A percentile compares a stretch with the other conserved stretches of the same genome.
phyloP scores from a whole-genome alignment of 2,888 invertebrate species.

The Chorisops tibialis region DNA sequence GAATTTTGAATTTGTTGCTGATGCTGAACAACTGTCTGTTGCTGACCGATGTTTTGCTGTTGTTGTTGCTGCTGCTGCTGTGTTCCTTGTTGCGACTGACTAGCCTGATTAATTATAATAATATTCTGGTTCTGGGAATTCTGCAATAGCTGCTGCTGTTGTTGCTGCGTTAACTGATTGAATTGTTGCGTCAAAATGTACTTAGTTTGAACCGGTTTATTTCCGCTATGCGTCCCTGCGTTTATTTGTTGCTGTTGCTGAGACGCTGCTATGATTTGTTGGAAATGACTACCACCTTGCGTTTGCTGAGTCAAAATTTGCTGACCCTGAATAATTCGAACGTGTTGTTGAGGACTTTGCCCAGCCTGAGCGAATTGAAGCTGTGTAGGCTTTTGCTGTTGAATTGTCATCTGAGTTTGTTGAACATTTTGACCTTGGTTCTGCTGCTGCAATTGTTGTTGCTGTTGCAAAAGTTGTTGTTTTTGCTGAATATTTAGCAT shows the following conservation, averaged over 20 bases:
- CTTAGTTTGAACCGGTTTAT: constrained; percentile 40
- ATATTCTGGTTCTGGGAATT: constrained; percentile 53
- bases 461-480: constrained; percentile 35
- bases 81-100: constrained; percentile 31
- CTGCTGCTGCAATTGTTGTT: constrained; percentile 36
- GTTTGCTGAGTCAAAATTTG: constrained; percentile 35
- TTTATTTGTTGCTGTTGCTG: too few species aligned
- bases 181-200: constrained; percentile 60
- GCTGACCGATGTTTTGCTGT: constrained; percentile 20
- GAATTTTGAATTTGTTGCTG: constrained; percentile 54
- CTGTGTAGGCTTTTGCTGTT: constrained; percentile 40
- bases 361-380: constrained; percentile 30
- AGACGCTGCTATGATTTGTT: too few species aligned
- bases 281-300: too few species aligned
- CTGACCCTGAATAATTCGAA: constrained; percentile 34
- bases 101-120: constrained; percentile 49
- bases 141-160: constrained; percentile 52
- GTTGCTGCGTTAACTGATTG: constrained; percentile 62
- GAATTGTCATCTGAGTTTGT: constrained; percentile 35
- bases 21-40: constrained; percentile 40
- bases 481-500: constrained; percentile 48
- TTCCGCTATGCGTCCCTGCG: too few species aligned
- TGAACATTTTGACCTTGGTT: constrained; percentile 39
- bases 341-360: constrained; percentile 18
- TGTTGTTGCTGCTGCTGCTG: constrained; percentile 22